Evolutionary conservation across 1,140 invertebrate genomes (phyloP).

Genomic region (Drosophila repleta): DNA sequence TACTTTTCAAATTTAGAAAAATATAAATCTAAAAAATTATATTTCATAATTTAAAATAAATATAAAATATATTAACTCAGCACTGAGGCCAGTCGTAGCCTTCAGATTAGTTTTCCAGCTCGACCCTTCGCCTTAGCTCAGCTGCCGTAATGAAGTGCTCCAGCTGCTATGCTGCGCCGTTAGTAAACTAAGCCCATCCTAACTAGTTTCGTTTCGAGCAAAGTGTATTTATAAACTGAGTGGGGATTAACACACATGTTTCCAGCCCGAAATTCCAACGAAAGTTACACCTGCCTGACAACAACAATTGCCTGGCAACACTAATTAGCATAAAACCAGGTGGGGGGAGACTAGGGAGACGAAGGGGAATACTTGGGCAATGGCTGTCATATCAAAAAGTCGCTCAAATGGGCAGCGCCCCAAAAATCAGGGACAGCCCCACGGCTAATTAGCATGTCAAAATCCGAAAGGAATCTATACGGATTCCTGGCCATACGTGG

Average conservation of each 20-base stretch:
- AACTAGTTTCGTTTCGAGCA: too few relatives aligned
- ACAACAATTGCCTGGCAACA: conserved; percentile 34
- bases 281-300: conserved; percentile 32
- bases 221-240: not conserved
- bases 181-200: too few relatives aligned
- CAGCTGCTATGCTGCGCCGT: too few relatives aligned
- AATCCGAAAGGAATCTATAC: conserved; percentile 23
- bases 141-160: too few relatives aligned
- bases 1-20: conserved; percentile 30
- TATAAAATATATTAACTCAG: too few relatives aligned
- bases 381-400: conserved; percentile 29
- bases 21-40: not conserved
- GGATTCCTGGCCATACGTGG: conserved; percentile 11
- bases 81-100: too few relatives aligned
- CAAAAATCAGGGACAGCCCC: conserved; percentile 11
- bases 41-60: not conserved
- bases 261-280: not conserved
- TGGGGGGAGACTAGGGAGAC: too few relatives aligned
- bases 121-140: too few relatives aligned
- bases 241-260: conserved; percentile 15
- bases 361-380: conserved; percentile 13
- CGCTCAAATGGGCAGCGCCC: conserved; percentile 22
- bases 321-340: conserved; percentile 37
- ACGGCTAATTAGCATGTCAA: conserved; percentile 41
- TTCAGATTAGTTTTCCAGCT: too few relatives aligned